These are phyloP conservation scores for Poeciliopsis paucimaculata DNA, from an alignment of 2,797 vertebrate species.

Conservation along the genomic window DNA sequence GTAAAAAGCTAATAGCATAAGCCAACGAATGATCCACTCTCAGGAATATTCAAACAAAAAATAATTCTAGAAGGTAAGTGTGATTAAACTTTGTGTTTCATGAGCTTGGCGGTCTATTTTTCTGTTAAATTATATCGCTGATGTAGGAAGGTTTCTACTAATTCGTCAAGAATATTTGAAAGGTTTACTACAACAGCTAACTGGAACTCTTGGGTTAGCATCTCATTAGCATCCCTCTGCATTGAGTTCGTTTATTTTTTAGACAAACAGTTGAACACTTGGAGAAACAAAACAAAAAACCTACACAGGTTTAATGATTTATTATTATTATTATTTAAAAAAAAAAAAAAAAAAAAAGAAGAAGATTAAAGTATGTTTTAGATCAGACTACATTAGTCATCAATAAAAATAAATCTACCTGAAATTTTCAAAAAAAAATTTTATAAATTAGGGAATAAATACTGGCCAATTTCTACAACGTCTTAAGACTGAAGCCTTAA, in stretches of 20 bases:
- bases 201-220: not conserved
- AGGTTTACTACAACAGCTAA: not conserved
- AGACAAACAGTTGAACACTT: not conserved
- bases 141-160: not conserved
- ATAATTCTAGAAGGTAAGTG: slow-evolving; percentile 8
- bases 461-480: not conserved
- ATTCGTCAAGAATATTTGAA: not conserved
- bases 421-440: not conserved
- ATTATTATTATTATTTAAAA: too few species aligned
- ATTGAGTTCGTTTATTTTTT: not conserved
- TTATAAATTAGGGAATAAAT: not conserved
- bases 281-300: not conserved
- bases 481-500: not conserved
- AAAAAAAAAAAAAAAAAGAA: too few species aligned
- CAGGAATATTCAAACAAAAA: not conserved
- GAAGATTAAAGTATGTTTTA: not conserved
- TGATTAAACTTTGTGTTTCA: not conserved
- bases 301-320: not conserved
- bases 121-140: not conserved
- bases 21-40: not conserved
- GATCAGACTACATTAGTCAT: not conserved
- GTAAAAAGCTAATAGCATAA: not conserved
- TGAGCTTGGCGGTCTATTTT: not conserved
- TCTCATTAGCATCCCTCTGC: not conserved
- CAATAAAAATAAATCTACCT: not conserved